Evolutionary conservation across 2,888 invertebrate genomes (phyloP), one percentile per base, ranked within the genome.

Genomic region (Himalopsyche anomala): DNA sequence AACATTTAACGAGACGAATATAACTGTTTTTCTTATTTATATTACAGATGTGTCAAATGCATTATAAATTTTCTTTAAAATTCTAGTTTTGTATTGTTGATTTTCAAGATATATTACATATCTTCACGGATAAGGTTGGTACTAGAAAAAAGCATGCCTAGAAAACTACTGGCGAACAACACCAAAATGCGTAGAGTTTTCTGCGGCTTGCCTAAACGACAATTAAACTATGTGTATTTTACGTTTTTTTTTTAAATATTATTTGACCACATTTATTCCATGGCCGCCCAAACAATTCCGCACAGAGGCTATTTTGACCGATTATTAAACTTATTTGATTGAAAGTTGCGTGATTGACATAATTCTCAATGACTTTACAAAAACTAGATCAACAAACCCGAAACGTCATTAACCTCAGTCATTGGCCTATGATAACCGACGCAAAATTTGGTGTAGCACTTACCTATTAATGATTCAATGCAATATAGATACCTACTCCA

Each of bases 321-420:
- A 74, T 74, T 74, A 74, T 74, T 36, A 51, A 51, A 36, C 12
- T 38, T 74, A 38, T 74, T 74, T 12, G 9, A 36, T 38, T 74
- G 74, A 38, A 36, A 38, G 51, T 51, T 74, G 74, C 74, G 74
- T 74, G 28, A 74, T 36, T 74, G 28, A 74, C 15, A 74, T 19
- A n/a, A 62, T 62, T 62, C 62, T 19, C 28, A 74, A 36, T 36
- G 36, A 74, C 74, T 36, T 69, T 69, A 69, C 19, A 56, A 69
- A 69, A 38, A 74, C 36, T 74, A 36, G 74, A 74, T 74, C 74
- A 74, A 74, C 36, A 74, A 74, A 74, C 74, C 74, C 74, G 36
- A 36, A 28, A 74, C 74, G 74, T 74, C 74, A 74, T 12, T 74
- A 74, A 74, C 74, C 74, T 74, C 74, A 74, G 74, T 38, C 74